Conservation (phyloP, 1,140 invertebrate genomes). For the Drosophila miranda region DNA sequence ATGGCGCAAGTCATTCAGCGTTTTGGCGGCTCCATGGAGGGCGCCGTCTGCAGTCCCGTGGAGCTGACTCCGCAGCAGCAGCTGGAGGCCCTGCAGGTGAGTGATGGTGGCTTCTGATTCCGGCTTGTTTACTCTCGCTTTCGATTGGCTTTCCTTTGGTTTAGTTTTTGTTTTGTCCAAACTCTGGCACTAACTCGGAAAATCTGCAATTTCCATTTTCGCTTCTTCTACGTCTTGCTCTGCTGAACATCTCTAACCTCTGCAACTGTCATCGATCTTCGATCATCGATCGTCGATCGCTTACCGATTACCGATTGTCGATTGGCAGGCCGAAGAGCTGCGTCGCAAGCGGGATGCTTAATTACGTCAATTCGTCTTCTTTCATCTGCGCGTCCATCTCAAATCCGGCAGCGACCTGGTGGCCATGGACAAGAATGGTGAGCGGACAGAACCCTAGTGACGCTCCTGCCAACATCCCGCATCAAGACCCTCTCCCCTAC, state of each 20-base stretch:
- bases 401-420: slow-evolving; percentile 93
- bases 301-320: background rate
- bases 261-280: slow-evolving; percentile 15
- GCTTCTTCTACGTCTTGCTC: slow-evolving; percentile 39
- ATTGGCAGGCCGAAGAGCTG: slow-evolving; percentile 84
- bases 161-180: slow-evolving; percentile 9
- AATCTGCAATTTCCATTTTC: slow-evolving; percentile 29
- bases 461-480: background rate
- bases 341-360: slow-evolving; percentile 87
- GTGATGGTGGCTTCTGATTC: background rate
- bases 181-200: slow-evolving; percentile 22
- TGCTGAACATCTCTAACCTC: slow-evolving; percentile 43
- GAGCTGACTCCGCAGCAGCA: slow-evolving; percentile 35
- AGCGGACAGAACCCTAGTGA: slow-evolving; percentile 14
- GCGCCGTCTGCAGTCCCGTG: slow-evolving; percentile 5
- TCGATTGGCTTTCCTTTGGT: slow-evolving; percentile 9
- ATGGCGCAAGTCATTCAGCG: slow-evolving; percentile 79
- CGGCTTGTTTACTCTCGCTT: slow-evolving; percentile 25
- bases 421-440: slow-evolving; percentile 97
- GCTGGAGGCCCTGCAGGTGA: slow-evolving; percentile 64
- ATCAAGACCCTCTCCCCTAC: background rate
- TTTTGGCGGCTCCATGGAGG: slow-evolving; percentile 82
- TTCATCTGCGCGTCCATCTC: slow-evolving; percentile 93
- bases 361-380: slow-evolving; percentile 93
- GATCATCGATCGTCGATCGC: slow-evolving; percentile 2